These are phyloP conservation scores for Macrocentrus cingulum DNA, from an alignment of 1,140 invertebrate species.

Conservation along the genomic window DNA sequence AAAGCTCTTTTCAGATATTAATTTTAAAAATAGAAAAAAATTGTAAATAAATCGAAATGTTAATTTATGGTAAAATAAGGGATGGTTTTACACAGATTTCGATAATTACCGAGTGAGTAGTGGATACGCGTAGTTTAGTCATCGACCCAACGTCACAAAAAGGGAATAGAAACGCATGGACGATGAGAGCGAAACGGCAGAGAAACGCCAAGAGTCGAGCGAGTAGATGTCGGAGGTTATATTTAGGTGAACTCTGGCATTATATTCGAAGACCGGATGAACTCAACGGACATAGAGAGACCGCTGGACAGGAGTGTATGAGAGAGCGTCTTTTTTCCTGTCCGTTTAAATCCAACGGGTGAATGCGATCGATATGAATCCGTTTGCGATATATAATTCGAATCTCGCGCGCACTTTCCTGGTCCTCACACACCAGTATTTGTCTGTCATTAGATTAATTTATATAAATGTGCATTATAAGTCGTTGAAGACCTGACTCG, in stretches of 20 bases:
- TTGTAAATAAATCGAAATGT: neutral
- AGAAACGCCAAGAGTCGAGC: neutral
- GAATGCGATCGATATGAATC: constrained; percentile 41
- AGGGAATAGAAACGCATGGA: neutral
- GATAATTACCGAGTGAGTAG: too few relatives aligned
- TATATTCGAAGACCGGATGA: constrained; percentile 35
- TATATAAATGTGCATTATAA: neutral
- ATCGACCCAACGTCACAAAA: neutral
- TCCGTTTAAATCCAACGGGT: constrained; percentile 41
- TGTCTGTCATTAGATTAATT: neutral
- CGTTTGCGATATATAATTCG: constrained; percentile 28
- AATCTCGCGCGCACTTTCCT: constrained; percentile 8
- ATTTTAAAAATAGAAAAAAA: too few relatives aligned
- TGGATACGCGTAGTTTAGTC: too few relatives aligned
- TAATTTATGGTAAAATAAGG: too few relatives aligned
- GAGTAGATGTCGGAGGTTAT: constrained; percentile 32
- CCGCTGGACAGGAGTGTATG: constrained; percentile 28
- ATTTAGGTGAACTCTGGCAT: constrained; percentile 49
- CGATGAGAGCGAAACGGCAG: neutral
- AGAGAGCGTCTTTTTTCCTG: constrained; percentile 39
- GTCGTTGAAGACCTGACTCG: neutral
- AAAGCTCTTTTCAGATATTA: too few relatives aligned
- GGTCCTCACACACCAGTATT: neutral
- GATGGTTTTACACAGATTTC: too few relatives aligned
- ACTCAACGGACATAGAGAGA: constrained; percentile 37